Evolutionary conservation across 2,113 vertebrate genomes (phyloP).

Genomic region (Lathamus discolor): DNA sequence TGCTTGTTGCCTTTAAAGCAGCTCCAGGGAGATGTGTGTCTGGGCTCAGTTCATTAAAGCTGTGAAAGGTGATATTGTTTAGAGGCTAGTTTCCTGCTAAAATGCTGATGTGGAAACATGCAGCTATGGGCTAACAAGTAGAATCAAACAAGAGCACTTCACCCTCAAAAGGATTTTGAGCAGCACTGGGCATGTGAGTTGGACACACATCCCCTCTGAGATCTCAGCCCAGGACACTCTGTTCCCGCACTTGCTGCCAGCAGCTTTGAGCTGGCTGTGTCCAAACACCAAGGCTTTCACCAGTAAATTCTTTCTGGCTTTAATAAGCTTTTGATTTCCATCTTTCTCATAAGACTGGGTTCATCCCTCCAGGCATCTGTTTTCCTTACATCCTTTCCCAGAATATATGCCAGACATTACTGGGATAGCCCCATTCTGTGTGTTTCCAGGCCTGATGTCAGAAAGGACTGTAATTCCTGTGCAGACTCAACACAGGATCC

Average conservation of each 20-base stretch:
- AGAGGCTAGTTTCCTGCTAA: neutral
- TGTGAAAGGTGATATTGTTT: neutral
- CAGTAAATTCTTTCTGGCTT: neutral
- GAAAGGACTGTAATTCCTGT: neutral
- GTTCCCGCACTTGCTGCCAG: constrained; percentile 23
- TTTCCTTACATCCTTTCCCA: neutral
- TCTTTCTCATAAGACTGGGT: neutral
- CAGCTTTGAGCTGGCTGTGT: neutral
- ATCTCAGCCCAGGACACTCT: neutral
- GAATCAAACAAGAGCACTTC: neutral
- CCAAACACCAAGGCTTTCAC: neutral
- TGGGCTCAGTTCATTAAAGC: neutral
- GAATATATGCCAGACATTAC: neutral
- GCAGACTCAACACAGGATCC: neutral
- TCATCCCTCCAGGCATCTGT: neutral
- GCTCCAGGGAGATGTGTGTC: neutral
- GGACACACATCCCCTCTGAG: neutral
- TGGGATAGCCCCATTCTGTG: neutral
- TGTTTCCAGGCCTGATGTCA: neutral
- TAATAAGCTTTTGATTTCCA: neutral
- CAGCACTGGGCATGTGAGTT: neutral
- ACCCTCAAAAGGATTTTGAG: neutral
- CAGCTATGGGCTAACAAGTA: neutral
- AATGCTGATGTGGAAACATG: neutral
- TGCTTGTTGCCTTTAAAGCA: neutral